These are phyloP conservation scores for Sarcophaga variegata DNA, from an alignment of 2,888 invertebrate genomes.

Conservation along the genomic window DNA sequence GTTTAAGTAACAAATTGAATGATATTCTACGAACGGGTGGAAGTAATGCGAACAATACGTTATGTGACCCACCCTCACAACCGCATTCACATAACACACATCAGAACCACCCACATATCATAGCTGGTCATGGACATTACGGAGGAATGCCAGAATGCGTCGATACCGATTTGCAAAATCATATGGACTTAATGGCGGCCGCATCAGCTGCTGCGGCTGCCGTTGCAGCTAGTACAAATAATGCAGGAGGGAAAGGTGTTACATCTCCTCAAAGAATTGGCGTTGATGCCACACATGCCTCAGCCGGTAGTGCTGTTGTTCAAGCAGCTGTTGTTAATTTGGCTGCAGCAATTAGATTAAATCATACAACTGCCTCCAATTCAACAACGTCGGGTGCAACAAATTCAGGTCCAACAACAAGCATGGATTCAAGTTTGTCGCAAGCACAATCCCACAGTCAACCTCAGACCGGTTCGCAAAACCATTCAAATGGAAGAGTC, in stretches of 20 bases:
- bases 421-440: constrained; percentile 52
- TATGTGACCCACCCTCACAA: constrained; percentile 29
- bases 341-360: constrained; percentile 89
- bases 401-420: constrained; percentile 13
- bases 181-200: constrained; percentile 88
- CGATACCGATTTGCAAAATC: constrained; percentile 82
- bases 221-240: constrained; percentile 74
- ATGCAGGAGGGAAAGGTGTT: constrained; percentile 60
- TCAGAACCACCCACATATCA: constrained; percentile 32
- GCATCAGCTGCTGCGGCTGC: constrained; percentile 77
- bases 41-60: constrained; percentile 63
- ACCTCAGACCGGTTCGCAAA: constrained; percentile 29
- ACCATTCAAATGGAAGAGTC: constrained; percentile 48
- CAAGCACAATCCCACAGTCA: constrained; percentile 61
- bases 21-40: constrained; percentile 77
- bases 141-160: constrained; percentile 83
- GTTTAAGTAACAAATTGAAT: constrained; percentile 84
- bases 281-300: constrained; percentile 81
- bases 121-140: constrained; percentile 80
- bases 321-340: constrained; percentile 89
- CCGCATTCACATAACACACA: constrained; percentile 37
- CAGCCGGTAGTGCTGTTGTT: constrained; percentile 84
- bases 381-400: constrained; percentile 28
- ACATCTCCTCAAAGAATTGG: constrained; percentile 77
- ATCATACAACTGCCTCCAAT: constrained; percentile 73